These are phyloP conservation scores for Ceratina australensis DNA, from an alignment of 1,140 invertebrate genomes.

Conservation along the genomic window DNA sequence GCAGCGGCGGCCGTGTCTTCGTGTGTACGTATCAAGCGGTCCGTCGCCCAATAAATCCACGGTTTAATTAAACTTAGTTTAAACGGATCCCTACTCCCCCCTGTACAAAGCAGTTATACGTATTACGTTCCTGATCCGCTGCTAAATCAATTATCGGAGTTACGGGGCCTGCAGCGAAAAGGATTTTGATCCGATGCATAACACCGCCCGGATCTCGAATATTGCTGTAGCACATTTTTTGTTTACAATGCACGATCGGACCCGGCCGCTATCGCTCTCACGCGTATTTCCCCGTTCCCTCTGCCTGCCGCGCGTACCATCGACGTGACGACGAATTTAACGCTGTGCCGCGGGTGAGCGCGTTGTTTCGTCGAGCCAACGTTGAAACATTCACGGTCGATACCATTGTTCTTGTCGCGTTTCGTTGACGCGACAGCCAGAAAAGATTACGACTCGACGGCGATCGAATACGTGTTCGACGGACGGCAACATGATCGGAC, in stretches of 20 bases:
- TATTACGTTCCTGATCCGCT: constrained; percentile 73
- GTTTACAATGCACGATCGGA: no score
- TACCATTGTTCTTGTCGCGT: no score
- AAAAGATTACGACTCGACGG: background rate
- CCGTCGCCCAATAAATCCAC: constrained; percentile 71
- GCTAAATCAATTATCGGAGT: constrained; percentile 77
- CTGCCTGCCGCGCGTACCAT: background rate
- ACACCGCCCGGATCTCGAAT: background rate
- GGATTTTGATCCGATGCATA: background rate
- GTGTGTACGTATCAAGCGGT: constrained; percentile 64
- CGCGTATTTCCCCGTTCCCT: no score
- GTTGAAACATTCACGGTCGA: background rate
- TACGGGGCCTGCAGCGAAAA: constrained; percentile 38
- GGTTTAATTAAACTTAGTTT: constrained; percentile 79
- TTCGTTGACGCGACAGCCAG: background rate
- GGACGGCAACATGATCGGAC: background rate
- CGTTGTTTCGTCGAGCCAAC: background rate
- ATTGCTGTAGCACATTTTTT: background rate
- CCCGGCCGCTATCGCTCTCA: no score
- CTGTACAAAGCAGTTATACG: constrained; percentile 71
- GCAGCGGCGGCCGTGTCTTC: constrained; percentile 34
- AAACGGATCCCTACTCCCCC: constrained; percentile 63
- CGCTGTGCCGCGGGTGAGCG: background rate
- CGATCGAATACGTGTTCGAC: background rate
- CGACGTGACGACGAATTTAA: background rate